Conservation (phyloP, 2,797 vertebrate species). For the Sylvilagus floridanus region DNA sequence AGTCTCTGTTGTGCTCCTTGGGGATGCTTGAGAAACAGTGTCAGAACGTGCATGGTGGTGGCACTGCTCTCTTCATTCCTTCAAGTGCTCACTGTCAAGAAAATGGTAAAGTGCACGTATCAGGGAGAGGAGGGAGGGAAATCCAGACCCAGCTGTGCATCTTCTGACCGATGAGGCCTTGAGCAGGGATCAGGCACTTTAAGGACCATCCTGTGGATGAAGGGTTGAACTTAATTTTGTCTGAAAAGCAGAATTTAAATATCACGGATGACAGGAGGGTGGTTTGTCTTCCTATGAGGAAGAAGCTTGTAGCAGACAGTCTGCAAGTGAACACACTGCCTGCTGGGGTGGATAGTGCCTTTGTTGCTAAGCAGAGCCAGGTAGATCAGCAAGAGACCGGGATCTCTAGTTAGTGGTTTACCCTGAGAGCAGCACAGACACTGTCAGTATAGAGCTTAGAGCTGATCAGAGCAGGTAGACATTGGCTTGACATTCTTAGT, state of each 20-base stretch:
- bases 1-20: not conserved
- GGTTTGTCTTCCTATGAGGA: not conserved
- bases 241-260: constrained; percentile 5
- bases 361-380: not conserved
- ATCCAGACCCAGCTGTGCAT: accelerated
- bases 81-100: not conserved
- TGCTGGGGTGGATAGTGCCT: not conserved
- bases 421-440: not conserved
- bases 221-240: not conserved
- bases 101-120: not conserved
- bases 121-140: not conserved
- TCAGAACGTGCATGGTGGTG: not conserved
- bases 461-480: not conserved
- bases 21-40: not conserved
- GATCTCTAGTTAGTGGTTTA: not conserved
- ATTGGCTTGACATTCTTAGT: not conserved
- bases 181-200: not conserved
- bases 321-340: not conserved
- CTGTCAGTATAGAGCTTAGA: not conserved
- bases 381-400: accelerated
- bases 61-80: not conserved
- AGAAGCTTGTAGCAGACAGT: not conserved
- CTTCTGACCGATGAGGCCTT: not conserved
- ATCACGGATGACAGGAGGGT: not conserved
- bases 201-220: not conserved